Conservation (phyloP, 1,140 invertebrate genomes). For the Lepidostoma basale region DNA sequence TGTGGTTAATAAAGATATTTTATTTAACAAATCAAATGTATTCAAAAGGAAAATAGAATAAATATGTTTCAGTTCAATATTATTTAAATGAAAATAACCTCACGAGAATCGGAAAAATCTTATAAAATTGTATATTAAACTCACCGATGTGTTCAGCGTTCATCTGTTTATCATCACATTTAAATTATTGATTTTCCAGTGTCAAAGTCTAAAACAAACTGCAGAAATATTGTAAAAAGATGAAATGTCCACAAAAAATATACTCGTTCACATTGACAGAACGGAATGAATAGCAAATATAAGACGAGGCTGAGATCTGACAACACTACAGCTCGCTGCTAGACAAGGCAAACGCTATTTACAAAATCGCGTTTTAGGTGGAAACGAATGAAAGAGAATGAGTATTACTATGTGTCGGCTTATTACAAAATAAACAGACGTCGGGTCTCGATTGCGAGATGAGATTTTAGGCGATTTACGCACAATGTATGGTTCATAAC, state of each 20-base stretch:
- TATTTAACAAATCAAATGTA: too few species aligned
- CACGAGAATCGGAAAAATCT: too few species aligned
- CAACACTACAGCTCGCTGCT: too few species aligned
- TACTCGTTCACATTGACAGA: constrained; percentile 2
- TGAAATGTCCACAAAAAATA: neutral
- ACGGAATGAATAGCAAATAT: constrained; percentile 3
- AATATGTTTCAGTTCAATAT: too few species aligned
- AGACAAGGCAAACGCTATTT: too few species aligned
- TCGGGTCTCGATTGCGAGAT: neutral
- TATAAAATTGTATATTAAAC: too few species aligned
- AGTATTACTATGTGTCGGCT: neutral
- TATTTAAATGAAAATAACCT: too few species aligned
- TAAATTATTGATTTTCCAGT: neutral
- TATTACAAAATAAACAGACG: constrained; percentile 4
- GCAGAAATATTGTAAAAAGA: constrained; percentile 2
- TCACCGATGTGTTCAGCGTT: constrained; percentile 3
- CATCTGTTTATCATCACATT: neutral
- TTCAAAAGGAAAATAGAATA: too few species aligned
- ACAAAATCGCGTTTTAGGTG: neutral
- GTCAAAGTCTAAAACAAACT: constrained; percentile 11
- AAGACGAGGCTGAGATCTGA: too few species aligned
- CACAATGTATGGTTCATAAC: too few species aligned
- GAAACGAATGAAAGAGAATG: neutral
- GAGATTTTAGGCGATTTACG: too few species aligned
- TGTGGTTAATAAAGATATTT: too few species aligned